These are phyloP conservation scores for Macrophya annulata DNA, from an alignment of 2,888 invertebrate species.

Conservation along the genomic window DNA sequence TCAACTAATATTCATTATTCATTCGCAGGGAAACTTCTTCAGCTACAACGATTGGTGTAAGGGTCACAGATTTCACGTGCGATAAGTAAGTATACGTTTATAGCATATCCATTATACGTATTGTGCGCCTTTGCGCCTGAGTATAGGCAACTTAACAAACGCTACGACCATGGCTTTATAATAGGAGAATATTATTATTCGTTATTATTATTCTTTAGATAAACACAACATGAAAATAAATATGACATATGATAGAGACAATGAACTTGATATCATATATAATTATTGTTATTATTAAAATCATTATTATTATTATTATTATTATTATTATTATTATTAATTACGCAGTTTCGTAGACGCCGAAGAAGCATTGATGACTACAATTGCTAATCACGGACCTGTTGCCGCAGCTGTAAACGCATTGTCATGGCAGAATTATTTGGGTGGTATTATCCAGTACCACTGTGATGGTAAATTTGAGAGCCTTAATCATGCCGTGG, in stretches of 20 bases:
- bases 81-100: constrained; percentile 82
- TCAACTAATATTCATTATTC: constrained; percentile 56
- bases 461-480: constrained; percentile 85
- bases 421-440: constrained; percentile 92
- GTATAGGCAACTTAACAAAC: not conserved
- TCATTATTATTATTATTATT: not conserved
- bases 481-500: constrained; percentile 90
- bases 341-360: constrained; percentile 83
- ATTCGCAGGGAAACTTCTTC: constrained; percentile 69
- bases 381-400: constrained; percentile 88
- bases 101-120: too few relatives aligned
- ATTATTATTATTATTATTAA: constrained; percentile 48
- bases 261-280: too few relatives aligned
- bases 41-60: constrained; percentile 65
- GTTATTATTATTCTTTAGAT: too few relatives aligned
- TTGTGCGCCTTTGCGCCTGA: constrained; percentile 8
- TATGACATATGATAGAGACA: too few relatives aligned
- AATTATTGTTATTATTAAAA: not conserved
- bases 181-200: too few relatives aligned
- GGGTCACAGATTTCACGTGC: constrained; percentile 81
- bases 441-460: constrained; percentile 91
- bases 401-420: constrained; percentile 92
- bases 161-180: not conserved
- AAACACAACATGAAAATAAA: too few relatives aligned
- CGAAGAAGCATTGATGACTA: constrained; percentile 84